Percentiles rank a stretch among this genome's conserved stretches.
Conservation (phyloP, 2,888 invertebrate species). For the Conistra vaccinii region DNA sequence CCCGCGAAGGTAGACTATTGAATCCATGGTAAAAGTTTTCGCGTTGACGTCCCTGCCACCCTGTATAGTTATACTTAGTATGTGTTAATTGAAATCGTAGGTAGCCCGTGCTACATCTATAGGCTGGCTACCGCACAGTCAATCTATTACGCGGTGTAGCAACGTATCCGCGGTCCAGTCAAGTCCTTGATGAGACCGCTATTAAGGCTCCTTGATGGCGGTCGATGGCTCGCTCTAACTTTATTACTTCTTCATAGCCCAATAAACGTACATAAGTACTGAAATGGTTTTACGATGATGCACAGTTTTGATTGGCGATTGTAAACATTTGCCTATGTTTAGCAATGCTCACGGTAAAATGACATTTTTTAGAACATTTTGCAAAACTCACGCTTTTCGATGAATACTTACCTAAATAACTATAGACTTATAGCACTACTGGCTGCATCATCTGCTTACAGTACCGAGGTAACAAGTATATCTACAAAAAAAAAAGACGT, state of each 20-base stretch:
- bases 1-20: too few relatives aligned
- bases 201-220: constrained; percentile 5
- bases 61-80: too few relatives aligned
- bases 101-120: not conserved
- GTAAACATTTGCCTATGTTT: not conserved
- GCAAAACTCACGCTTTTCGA: not conserved
- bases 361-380: not conserved
- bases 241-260: constrained; percentile 25
- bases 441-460: not conserved
- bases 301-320: constrained; percentile 3
- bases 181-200: constrained; percentile 19
- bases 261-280: not conserved
- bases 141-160: constrained; percentile 19
- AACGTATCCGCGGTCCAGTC: not conserved
- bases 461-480: not conserved
- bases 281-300: constrained; percentile 3
- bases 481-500: too few relatives aligned
- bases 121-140: not conserved
- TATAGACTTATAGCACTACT: not conserved
- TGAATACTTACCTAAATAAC: not conserved
- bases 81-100: constrained; percentile 1
- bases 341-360: not conserved
- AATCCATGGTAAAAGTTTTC: too few relatives aligned
- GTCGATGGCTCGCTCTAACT: constrained; percentile 7
- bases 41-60: too few relatives aligned